Evolutionary conservation across 1,140 invertebrate genomes (phyloP), one percentile per base, ranked within the genome.

Genomic region (Megalopta genalis): DNA sequence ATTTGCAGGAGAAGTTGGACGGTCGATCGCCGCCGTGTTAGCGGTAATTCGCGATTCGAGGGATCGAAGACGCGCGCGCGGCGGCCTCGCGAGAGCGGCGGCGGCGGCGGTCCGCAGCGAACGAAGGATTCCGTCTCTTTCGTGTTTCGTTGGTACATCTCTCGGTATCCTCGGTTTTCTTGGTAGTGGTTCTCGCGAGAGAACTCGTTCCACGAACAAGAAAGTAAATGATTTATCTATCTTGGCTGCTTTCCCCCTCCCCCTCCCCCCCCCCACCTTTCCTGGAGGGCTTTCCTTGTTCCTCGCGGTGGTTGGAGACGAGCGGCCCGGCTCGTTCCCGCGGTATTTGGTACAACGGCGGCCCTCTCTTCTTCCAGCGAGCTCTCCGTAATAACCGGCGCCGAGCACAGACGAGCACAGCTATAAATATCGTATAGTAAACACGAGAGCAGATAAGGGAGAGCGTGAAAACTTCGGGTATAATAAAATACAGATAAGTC

Each of bases 401-500:
- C 85, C 80, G 81, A 68, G 78, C 52, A 83, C 77, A 59, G 77
- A 76, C 77, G 84, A 80, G 78, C 84, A 63, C 70, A 73, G 85
- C 85, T 87, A 87, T 87, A 87, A 87, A 87, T 87, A 87, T 87
- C 85, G 82, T 87, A 87, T 87, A 87, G 84, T 87, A 87, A 87
- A 87, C 85, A 86, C 78, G 57, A 82, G 77, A 75, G 73, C 77
- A 86, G 85, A 86, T 86, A 86, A 87, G 85, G 83, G 68, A 77
- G 80, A 87, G 78, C 81, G 85, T 86, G 85, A 87, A 87, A 87
- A 87, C 85, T 87, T 87, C 27, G 85, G 81, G 81, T 87, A 87
- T 87, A 87, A 87, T 87, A 87, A 87, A 87, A 87, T 87, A 87
- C 85, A 87, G 85, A 87, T 87, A 87, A 87, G 84, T 87, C 77